phyloP scores from a whole-genome alignment of 2,797 vertebrate species.

The Danio albolineatus region DNA sequence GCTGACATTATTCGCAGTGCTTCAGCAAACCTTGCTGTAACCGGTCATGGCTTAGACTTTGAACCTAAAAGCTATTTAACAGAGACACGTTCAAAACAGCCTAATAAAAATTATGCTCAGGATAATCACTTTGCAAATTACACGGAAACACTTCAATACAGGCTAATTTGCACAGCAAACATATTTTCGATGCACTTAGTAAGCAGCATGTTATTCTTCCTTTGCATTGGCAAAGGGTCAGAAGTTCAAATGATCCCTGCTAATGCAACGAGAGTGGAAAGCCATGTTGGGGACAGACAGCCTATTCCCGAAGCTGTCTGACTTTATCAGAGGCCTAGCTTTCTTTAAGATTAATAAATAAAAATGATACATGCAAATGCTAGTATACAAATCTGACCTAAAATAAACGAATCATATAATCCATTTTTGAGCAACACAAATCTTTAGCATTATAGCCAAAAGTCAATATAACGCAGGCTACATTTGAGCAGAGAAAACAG shows the following conservation, averaged over 20 bases:
- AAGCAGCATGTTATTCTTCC: conserved; percentile 73
- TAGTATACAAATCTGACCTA: neutral
- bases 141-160: no score
- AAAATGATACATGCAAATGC: neutral
- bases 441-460: neutral
- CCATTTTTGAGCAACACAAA: neutral
- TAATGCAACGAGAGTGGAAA: conserved; percentile 69
- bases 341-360: neutral
- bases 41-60: conserved; percentile 26
- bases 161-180: no score
- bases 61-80: conserved; percentile 9
- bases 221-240: conserved; percentile 85
- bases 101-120: neutral
- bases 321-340: conserved; percentile 21
- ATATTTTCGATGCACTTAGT: conserved; percentile 7
- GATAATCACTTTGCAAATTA: neutral
- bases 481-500: neutral
- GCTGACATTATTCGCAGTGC: conserved; percentile 2
- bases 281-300: conserved; percentile 56
- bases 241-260: conserved; percentile 83
- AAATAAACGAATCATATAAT: neutral
- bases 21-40: conserved; percentile 24
- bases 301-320: conserved; percentile 57
- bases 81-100: neutral
- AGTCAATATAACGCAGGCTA: neutral